phyloP scores from a whole-genome alignment of 2,113 vertebrate species.

The Sapayoa aenigma region DNA sequence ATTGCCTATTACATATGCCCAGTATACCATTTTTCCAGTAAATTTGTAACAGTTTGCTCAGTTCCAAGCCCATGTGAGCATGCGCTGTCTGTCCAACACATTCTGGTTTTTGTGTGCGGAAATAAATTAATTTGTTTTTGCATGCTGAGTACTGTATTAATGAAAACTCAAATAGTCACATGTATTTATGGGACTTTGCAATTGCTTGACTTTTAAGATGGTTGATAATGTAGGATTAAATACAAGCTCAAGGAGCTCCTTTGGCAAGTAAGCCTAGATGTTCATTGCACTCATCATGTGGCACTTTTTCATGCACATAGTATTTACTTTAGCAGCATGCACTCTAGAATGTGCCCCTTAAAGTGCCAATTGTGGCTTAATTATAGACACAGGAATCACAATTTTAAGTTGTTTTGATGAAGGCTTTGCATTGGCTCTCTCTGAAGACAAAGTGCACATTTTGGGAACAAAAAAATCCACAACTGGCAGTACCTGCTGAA shows the following conservation, averaged over 20 bases:
- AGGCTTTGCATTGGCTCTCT: not conserved
- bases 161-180: not conserved
- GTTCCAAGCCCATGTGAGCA: not conserved
- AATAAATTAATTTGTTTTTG: slow-evolving; percentile 27
- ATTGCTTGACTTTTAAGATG: not conserved
- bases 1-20: slow-evolving; percentile 22
- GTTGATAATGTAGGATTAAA: not conserved
- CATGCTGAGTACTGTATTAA: not conserved
- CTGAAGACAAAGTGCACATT: not conserved
- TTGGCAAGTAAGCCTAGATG: not conserved
- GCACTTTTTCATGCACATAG: not conserved
- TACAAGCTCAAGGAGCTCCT: not conserved
- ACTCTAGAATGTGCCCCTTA: not conserved
- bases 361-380: not conserved
- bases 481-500: not conserved
- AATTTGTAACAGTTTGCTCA: slow-evolving; percentile 12
- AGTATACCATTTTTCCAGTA: not conserved
- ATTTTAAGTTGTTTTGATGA: not conserved
- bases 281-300: not conserved
- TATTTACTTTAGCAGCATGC: not conserved
- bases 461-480: not conserved
- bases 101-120: not conserved
- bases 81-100: not conserved
- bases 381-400: not conserved
- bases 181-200: not conserved